phyloP scores from a whole-genome alignment of 35 echinoderm and acorn worm genomes.

The Apostichopus californicus region DNA sequence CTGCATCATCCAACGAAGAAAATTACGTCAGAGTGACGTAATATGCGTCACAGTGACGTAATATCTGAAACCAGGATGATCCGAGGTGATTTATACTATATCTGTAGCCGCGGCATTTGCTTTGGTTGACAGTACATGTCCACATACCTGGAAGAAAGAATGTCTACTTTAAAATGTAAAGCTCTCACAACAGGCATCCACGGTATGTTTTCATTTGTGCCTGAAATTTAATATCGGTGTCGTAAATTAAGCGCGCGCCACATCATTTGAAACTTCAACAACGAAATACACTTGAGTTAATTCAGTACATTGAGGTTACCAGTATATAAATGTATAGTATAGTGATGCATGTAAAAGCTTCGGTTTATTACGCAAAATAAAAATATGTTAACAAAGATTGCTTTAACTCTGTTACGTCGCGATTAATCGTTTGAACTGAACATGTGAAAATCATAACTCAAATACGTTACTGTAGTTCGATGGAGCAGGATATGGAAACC shows the following conservation, averaged over 20 bases:
- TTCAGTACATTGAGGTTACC: too few relatives aligned
- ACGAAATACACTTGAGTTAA: too few relatives aligned
- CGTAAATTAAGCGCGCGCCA: not conserved
- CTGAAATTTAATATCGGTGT: not conserved
- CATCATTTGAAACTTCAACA: not conserved
- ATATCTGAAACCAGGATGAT: not conserved
- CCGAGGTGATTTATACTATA: not conserved
- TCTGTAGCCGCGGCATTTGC: not conserved
- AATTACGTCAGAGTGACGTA: not conserved
- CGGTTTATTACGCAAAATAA: too few relatives aligned
- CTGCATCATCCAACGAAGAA: not conserved
- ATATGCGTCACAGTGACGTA: not conserved
- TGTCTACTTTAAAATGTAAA: not conserved
- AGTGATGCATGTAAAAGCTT: too few relatives aligned
- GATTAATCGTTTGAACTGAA: too few relatives aligned
- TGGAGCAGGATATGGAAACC: too few relatives aligned
- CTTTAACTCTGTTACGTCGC: too few relatives aligned
- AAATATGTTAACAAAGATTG: too few relatives aligned
- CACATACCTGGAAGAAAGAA: not conserved
- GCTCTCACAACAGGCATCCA: not conserved
- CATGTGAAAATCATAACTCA: too few relatives aligned
- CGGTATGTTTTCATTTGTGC: constrained; percentile 18
- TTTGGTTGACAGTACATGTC: not conserved
- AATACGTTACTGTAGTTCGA: too few relatives aligned
- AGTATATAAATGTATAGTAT: too few relatives aligned